Conservation (phyloP, 2,888 invertebrate genomes). For the Atrina japonica region DNA sequence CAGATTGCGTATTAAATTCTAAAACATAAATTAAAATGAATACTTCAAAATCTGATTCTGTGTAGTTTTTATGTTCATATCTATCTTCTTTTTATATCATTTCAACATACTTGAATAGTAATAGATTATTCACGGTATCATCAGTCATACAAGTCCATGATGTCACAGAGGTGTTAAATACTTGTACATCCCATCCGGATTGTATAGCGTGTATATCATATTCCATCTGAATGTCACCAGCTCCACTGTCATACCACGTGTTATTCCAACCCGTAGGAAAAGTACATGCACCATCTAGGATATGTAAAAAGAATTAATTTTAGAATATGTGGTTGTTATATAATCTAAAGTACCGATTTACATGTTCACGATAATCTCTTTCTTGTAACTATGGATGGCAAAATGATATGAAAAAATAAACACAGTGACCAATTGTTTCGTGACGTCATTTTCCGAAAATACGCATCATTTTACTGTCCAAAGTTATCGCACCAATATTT, state of each 20-base stretch:
- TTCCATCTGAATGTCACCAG: slow-evolving; percentile 12
- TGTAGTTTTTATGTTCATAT: too few species aligned
- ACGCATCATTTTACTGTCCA: too few species aligned
- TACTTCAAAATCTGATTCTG: too few species aligned
- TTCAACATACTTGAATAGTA: slow-evolving; percentile 15
- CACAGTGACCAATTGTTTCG: too few species aligned
- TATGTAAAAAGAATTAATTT: neutral
- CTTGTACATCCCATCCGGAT: neutral
- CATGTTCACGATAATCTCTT: too few species aligned
- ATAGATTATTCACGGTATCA: neutral
- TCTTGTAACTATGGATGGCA: too few species aligned
- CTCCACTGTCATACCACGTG: slow-evolving; percentile 34
- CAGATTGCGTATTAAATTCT: too few species aligned
- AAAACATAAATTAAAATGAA: too few species aligned
- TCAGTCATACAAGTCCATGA: slow-evolving; percentile 29
- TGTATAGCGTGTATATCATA: neutral
- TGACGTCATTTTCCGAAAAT: too few species aligned
- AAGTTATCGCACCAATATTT: too few species aligned
- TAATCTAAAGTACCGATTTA: too few species aligned
- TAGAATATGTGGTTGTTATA: neutral
- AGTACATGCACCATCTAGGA: slow-evolving; percentile 13
- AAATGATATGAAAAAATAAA: too few species aligned
- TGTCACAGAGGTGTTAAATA: neutral
- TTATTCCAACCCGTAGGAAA: slow-evolving; percentile 26
- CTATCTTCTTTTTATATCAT: neutral